These are phyloP conservation scores for Platycheirus rosarum DNA, from an alignment of 2,888 invertebrate genomes.

Conservation along the genomic window DNA sequence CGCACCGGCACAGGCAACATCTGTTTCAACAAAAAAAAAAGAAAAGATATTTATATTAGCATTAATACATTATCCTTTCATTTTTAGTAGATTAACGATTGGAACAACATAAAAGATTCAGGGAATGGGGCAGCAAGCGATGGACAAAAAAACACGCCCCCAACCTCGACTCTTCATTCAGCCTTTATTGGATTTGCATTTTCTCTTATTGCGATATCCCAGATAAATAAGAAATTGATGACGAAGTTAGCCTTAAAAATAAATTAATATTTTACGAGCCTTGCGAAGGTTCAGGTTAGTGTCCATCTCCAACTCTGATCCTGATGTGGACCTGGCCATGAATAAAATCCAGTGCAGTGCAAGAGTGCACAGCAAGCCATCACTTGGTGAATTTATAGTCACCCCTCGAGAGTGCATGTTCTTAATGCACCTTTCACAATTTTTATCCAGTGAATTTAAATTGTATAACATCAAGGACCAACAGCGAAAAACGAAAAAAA, in stretches of 20 bases:
- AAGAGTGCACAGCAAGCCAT: background rate
- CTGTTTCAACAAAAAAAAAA: slow-evolving; percentile 47
- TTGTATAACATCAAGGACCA: slow-evolving; percentile 18
- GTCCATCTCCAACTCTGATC: background rate
- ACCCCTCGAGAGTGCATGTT: slow-evolving; percentile 33
- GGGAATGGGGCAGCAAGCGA: background rate
- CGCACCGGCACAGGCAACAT: slow-evolving; percentile 47
- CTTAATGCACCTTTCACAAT: slow-evolving; percentile 69
- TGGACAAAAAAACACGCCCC: background rate
- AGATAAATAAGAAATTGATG: slow-evolving; percentile 72
- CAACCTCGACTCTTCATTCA: background rate
- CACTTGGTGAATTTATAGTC: slow-evolving; percentile 10
- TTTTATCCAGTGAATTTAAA: slow-evolving; percentile 59
- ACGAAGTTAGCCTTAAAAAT: slow-evolving; percentile 71
- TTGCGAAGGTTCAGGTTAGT: background rate
- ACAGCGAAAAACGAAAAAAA: slow-evolving; percentile 13
- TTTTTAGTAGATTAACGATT: slow-evolving; percentile 62
- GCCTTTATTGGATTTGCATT: slow-evolving; percentile 64
- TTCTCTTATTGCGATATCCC: slow-evolving; percentile 39
- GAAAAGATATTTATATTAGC: background rate
- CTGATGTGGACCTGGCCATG: slow-evolving; percentile 24
- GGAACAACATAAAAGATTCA: slow-evolving; percentile 46
- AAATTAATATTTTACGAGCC: slow-evolving; percentile 69
- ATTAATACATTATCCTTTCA: slow-evolving; percentile 17
- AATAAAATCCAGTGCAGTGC: slow-evolving; percentile 28